Conservation (phyloP, 2,888 invertebrate genomes). For the Chrysomela aeneicollis region DNA sequence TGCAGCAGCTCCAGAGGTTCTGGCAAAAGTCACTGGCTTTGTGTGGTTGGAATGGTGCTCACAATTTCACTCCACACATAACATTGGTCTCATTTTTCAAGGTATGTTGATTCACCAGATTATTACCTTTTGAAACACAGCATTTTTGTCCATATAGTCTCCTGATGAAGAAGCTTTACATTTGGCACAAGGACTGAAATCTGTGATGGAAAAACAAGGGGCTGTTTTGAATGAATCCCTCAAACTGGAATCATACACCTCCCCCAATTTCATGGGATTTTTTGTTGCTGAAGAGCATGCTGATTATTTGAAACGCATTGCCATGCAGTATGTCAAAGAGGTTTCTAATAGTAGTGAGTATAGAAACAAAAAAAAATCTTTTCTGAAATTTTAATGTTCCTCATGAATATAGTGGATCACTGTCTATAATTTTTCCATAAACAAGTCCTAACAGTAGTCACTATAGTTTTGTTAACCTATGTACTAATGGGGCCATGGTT, state of each 20-base stretch:
- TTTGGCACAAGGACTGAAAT: conserved; percentile 75
- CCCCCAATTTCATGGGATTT: conserved; percentile 90
- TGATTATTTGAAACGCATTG: conserved; percentile 79
- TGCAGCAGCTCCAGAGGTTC: conserved; percentile 77
- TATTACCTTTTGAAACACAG: no score
- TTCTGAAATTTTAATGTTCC: conserved; percentile 9
- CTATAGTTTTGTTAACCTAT: neutral
- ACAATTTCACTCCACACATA: conserved; percentile 89
- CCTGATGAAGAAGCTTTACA: conserved; percentile 77
- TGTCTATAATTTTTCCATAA: no score
- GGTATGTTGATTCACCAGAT: no score
- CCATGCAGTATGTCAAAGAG: conserved; percentile 82
- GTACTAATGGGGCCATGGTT: conserved; percentile 32
- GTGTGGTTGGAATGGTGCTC: conserved; percentile 89
- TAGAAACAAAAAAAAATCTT: neutral
- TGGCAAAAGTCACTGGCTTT: conserved; percentile 78
- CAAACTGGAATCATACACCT: conserved; percentile 82
- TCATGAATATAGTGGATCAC: no score
- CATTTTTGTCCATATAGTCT: conserved; percentile 64
- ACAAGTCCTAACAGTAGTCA: conserved; percentile 4
- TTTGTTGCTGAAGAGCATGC: conserved; percentile 86
- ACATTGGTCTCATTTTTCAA: conserved; percentile 90
- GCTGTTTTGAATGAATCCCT: conserved; percentile 71
- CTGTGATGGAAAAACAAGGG: conserved; percentile 76
- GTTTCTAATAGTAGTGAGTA: conserved; percentile 76